Percentiles rank a stretch among this genome's conserved stretches.
phyloP scores from a whole-genome alignment of 2,113 vertebrate species.

The Athene noctua region DNA sequence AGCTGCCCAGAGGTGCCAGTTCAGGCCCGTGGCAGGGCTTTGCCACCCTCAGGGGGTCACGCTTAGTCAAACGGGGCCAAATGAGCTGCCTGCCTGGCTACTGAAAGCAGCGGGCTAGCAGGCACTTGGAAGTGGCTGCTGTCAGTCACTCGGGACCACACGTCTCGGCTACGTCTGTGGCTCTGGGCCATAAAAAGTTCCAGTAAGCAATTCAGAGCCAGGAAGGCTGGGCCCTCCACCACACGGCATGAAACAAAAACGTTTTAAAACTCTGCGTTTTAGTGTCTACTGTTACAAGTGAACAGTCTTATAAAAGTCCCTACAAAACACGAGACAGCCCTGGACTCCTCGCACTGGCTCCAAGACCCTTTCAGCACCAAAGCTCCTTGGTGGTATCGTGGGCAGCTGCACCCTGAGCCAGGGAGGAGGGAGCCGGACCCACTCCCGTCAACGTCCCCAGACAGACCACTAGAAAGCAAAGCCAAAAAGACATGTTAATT shows the following conservation, averaged over 20 bases:
- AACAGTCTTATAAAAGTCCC: background rate
- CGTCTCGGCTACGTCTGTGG: background rate
- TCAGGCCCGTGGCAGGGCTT: background rate
- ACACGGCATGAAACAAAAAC: background rate
- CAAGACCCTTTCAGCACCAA: background rate
- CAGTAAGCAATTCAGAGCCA: background rate
- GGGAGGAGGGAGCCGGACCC: background rate
- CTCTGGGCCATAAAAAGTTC: background rate
- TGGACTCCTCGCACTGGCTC: background rate
- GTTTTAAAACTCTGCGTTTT: background rate
- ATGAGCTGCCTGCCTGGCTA: background rate
- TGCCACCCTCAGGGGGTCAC: background rate
- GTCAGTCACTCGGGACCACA: background rate
- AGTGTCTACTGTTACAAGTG: background rate
- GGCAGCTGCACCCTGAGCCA: background rate
- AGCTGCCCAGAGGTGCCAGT: background rate
- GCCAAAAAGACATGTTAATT: background rate
- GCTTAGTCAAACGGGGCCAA: background rate
- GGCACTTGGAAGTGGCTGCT: background rate
- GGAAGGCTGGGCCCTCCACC: background rate
- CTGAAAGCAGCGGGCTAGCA: background rate
- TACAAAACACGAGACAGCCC: background rate
- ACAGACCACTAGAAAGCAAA: background rate
- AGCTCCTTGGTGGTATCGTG: accelerated
- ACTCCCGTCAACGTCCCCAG: accelerated